These are phyloP conservation scores for Euphydryas editha DNA, from an alignment of 2,888 invertebrate species.

Conservation along the genomic window DNA sequence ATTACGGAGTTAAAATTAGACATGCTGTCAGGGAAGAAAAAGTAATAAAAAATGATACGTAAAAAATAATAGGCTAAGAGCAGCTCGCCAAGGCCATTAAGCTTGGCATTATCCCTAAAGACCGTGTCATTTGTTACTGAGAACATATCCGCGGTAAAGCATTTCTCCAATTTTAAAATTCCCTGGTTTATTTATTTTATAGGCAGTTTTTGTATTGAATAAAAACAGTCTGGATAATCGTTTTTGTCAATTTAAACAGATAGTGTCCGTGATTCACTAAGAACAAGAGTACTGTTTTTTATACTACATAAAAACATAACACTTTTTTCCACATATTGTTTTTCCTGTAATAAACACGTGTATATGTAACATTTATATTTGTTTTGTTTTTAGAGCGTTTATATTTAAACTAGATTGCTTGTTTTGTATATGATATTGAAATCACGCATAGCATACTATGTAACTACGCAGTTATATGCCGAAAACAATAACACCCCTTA, in stretches of 20 bases:
- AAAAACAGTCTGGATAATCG: too few species aligned
- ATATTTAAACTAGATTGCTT: too few species aligned
- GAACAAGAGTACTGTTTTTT: too few species aligned
- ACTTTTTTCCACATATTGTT: too few species aligned
- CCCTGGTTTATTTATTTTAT: conserved; percentile 6
- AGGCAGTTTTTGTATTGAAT: neutral
- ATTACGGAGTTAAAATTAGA: conserved; percentile 15
- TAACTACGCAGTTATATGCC: neutral
- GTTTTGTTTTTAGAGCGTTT: too few species aligned
- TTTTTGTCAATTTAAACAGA: too few species aligned
- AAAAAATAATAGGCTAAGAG: conserved; percentile 58
- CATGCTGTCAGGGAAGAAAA: conserved; percentile 27
- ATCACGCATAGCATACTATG: too few species aligned
- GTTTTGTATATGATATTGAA: too few species aligned
- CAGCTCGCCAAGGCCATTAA: conserved; percentile 36
- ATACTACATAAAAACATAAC: too few species aligned
- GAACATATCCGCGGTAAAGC: conserved; percentile 22
- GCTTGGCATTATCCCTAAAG: conserved; percentile 34
- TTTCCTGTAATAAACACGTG: too few species aligned
- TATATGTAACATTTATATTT: too few species aligned
- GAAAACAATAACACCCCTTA: neutral
- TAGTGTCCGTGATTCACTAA: too few species aligned
- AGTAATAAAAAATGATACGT: conserved; percentile 41
- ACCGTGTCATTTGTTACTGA: conserved; percentile 41
- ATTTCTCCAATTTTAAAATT: conserved; percentile 17